Conservation (phyloP, 2,113 vertebrate species). For the Brienomyrus brachyistius region DNA sequence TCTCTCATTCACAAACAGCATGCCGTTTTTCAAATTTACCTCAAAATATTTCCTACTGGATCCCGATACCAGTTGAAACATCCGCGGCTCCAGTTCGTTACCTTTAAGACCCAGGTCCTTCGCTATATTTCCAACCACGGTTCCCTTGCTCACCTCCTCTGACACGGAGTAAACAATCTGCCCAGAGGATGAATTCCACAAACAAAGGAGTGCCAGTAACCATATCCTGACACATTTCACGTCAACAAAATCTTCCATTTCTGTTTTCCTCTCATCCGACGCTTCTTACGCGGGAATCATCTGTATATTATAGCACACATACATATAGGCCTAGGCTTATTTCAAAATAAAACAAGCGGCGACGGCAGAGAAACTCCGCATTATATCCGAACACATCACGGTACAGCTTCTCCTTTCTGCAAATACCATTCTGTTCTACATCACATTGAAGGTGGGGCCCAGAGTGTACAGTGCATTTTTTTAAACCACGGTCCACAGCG, state of each 20-base stretch:
- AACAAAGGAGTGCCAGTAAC: not conserved
- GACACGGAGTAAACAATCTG: not conserved
- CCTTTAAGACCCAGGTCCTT: not conserved
- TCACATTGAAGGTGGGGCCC: not conserved
- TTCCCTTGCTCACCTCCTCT: not conserved
- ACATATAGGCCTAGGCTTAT: not conserved
- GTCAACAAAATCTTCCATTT: not conserved
- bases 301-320: not conserved
- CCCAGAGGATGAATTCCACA: not conserved
- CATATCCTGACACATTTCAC: not conserved
- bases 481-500: not conserved
- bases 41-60: not conserved
- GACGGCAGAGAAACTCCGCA: not conserved
- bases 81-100: not conserved
- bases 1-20: constrained; percentile 4
- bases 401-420: not conserved
- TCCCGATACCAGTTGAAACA: not conserved
- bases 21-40: not conserved
- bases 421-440: not conserved
- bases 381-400: not conserved
- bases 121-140: not conserved
- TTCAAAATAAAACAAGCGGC: not conserved
- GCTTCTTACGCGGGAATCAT: not conserved
- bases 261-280: not conserved
- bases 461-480: not conserved